Conservation (phyloP, 2,797 vertebrate species). For the Aphelocoma californica region DNA sequence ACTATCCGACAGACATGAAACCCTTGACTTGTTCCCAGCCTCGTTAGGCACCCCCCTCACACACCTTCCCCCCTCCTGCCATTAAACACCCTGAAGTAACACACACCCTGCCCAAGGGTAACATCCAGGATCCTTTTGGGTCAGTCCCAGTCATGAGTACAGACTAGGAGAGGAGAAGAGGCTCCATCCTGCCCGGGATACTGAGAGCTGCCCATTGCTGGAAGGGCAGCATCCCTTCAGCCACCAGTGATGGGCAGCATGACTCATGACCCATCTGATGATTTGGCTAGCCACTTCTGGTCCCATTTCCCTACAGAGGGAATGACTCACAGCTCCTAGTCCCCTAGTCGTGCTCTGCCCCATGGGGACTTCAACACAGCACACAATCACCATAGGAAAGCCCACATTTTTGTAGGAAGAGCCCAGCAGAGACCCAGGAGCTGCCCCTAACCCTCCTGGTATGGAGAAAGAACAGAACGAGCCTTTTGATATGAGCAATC, state of each 20-base stretch:
- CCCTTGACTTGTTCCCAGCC: neutral
- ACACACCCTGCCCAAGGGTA: neutral
- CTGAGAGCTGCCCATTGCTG: neutral
- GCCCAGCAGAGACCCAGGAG: neutral
- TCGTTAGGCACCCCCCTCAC: rapidly evolving
- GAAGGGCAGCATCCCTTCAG: neutral
- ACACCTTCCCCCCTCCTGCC: rapidly evolving
- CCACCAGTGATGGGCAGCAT: neutral
- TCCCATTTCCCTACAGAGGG: neutral
- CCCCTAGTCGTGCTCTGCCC: neutral
- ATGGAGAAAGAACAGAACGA: neutral
- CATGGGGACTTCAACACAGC: neutral
- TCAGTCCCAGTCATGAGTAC: neutral
- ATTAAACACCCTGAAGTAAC: neutral
- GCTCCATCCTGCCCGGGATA: neutral
- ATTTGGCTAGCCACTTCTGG: neutral
- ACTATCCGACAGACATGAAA: neutral
- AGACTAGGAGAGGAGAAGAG: neutral
- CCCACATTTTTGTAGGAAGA: neutral
- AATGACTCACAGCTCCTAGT: neutral
- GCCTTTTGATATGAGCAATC: neutral
- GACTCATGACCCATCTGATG: neutral
- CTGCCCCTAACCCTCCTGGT: neutral
- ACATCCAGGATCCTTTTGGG: neutral
- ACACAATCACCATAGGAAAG: neutral